Percentiles rank a stretch among this genome's conserved stretches.
phyloP scores from a whole-genome alignment of 2,888 invertebrate species.

The Polydesmus complanatus region DNA sequence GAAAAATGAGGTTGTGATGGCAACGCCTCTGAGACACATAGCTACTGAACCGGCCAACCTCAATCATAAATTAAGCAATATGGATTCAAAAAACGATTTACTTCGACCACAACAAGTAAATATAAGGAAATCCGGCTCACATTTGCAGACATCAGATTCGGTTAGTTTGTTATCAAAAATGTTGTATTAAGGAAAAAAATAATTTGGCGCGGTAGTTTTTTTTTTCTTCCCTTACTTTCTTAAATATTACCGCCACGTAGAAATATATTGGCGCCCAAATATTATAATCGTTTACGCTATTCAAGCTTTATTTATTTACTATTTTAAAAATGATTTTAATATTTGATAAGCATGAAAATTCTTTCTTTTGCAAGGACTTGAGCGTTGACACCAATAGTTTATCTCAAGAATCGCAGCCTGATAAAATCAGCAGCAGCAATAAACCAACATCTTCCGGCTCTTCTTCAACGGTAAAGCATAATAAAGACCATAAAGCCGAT shows the following conservation, averaged over 20 bases:
- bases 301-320: not conserved
- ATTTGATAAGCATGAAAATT: not conserved
- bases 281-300: not conserved
- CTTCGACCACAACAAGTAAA: conserved; percentile 19
- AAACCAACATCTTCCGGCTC: conserved; percentile 1
- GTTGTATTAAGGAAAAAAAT: not conserved
- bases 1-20: not conserved
- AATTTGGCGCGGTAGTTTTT: too few species aligned
- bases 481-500: conserved; percentile 41
- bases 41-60: conserved; percentile 39
- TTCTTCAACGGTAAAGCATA: not conserved
- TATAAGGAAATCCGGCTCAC: conserved; percentile 22
- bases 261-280: too few species aligned
- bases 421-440: conserved; percentile 12
- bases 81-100: conserved; percentile 16
- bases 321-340: too few species aligned
- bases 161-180: conserved; percentile 23
- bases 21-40: conserved; percentile 35
- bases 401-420: conserved; percentile 21
- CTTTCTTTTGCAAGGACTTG: conserved; percentile 18
- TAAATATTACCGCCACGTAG: too few species aligned
- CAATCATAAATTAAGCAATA: conserved; percentile 24
- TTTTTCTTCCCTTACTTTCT: too few species aligned
- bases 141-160: conserved; percentile 28
- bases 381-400: conserved; percentile 22